Base-by-base conservation (phyloP, 2,888 invertebrate genomes). In the Lasioglossum pauxillum region DNA sequence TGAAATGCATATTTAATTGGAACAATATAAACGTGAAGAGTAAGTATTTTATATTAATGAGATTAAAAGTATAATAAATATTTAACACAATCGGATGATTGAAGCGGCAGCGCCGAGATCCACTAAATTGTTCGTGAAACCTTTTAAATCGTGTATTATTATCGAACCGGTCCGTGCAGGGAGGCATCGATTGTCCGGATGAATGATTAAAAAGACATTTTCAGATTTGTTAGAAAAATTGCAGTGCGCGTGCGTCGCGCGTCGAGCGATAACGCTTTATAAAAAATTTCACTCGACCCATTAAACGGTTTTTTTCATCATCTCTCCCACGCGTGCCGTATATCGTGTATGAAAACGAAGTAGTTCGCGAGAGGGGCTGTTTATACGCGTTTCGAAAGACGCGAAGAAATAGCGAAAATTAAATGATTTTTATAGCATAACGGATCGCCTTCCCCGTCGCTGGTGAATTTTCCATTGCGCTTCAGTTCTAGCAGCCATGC, bases 261-360 rank as follows among this genome's bases (percentile, higher is more conserved):
- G 53, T 27, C 31, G 53, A 44, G 35, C 57, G 14, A 49, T 60
- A 60, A 75, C n/a, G 49, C 5, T 23, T 23, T 46, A 46, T 35
- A 49, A 49, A 64, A 49, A 80, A 41, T 49, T 53, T 67, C 80
- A 49, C 64, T 41, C 44, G 71, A 71, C 27, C 69, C 44, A 57
- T 82, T 75, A 31, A 82, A 49, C 44, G 71, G 35, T 27, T 35
- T 14, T 71, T 69, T 53, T 23, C 38, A 64, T 67, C 7, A 41
- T 16, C 5, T 44, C 35, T 35, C 1, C 12, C 76, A 10, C 19
- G 53, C 16, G 31, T 69, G n/a, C 64, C 41, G 53, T 78, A 69
- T 78, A 78, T 38, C 74, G 73, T 27, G 57, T 44, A 67, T 35
- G 41, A 38, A 73, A 85, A 80, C 73, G 23, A 73, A 71, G 27